Base-by-base conservation (phyloP, 2,888 invertebrate genomes). In the Orchesella flavescens region DNA sequence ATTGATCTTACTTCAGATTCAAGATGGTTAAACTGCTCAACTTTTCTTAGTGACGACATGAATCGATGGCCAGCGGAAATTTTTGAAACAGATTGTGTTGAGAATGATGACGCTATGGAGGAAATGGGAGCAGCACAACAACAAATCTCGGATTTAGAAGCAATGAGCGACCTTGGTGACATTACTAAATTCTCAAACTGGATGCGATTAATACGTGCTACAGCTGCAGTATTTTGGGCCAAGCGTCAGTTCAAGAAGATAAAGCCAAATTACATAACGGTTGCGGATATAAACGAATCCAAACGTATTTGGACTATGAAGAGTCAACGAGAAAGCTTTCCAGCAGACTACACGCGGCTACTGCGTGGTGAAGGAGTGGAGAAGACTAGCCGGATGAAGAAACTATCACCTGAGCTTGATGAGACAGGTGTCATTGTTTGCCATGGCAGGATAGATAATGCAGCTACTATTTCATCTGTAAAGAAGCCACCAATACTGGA, bases 1-100 rank as follows among this genome's bases (percentile, higher is more conserved):
- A 10, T 15, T 13, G 75, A 83, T 2, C 55, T 81, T 9, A 85
- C 73, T 23, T 13, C 43, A 0, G 19, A 23, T 1, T 68, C 61
- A 10, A 24, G 71, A 53, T 88, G 88, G 88, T 74, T 87, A 65
- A 82, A 81, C 59, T 87, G 88, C 12, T 86, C 87, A 4, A 13
- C 12, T 10, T 88, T 87, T 82, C 61, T 88, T 9, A 13, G 44
- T 15, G 43, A 74, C 5, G 46, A 72, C 2, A 46, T 59, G 46
- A 55, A 57, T 5, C 10, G 68, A 10, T 88, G 87, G 88, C 87
- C 87, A 12, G 53, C 74, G 1, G 65, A 17, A n/a, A 44, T 44
- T 7, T 9, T 12, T 44, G 44, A 44, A 44, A 44, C 9, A 12
- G 44, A 44, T 44, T 44, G n/a, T n/a, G 68, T 34, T 2, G 55